These are phyloP conservation scores for Dryomyza anilis DNA, from an alignment of 2,888 invertebrate species.

Conservation along the genomic window DNA sequence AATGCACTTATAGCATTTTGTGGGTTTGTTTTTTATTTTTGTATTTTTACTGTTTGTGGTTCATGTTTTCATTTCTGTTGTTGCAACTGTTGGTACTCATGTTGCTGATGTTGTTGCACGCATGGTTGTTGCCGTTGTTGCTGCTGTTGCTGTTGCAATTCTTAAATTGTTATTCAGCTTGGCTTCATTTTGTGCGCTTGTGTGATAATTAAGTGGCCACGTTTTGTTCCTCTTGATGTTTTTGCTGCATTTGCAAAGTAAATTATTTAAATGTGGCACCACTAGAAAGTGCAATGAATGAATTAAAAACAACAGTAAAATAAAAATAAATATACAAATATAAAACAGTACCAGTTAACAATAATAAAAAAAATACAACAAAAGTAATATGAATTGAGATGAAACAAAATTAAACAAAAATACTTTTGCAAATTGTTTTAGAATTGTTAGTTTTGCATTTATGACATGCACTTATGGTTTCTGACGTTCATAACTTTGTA, in stretches of 20 bases:
- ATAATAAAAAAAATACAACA: not conserved
- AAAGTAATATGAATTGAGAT: too few relatives aligned
- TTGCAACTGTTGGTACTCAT: constrained; percentile 1
- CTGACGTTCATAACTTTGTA: too few relatives aligned
- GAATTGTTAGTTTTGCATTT: not conserved
- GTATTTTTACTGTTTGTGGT: constrained; percentile 17
- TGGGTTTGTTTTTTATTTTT: constrained; percentile 5
- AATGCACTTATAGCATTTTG: not conserved
- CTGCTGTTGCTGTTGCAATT: constrained; percentile 12
- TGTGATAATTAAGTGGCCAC: constrained; percentile 46
- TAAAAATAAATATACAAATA: not conserved
- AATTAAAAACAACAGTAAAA: not conserved
- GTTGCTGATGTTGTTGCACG: constrained; percentile 5
- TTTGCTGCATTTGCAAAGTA: constrained; percentile 9
- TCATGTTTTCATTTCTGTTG: constrained; percentile 6
- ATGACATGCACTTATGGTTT: too few relatives aligned
- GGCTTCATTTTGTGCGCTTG: constrained; percentile 35
- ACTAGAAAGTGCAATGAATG: constrained; percentile 12
- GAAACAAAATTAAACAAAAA: not conserved
- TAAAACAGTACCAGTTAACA: not conserved
- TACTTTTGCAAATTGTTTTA: not conserved
- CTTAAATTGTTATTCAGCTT: constrained; percentile 30
- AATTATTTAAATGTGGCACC: not conserved
- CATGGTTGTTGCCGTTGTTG: constrained; percentile 11
- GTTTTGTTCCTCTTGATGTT: constrained; percentile 9